These are phyloP conservation scores for Drosophila paramelanica DNA, from an alignment of 2,888 invertebrate genomes.

Conservation along the genomic window DNA sequence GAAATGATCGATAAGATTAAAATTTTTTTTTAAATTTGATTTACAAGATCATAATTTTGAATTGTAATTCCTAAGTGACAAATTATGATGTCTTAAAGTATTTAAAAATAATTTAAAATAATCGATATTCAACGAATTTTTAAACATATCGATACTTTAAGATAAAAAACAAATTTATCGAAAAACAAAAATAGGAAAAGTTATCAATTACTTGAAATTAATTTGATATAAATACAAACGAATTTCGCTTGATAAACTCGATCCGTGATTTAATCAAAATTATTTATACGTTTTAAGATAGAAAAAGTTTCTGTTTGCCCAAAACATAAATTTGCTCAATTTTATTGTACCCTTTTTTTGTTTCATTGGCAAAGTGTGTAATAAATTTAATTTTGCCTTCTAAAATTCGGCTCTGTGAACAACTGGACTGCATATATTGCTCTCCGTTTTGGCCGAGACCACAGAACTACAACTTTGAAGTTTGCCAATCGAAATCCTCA, in stretches of 20 bases:
- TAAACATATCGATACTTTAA: too few species aligned
- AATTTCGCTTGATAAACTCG: not conserved
- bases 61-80: too few species aligned
- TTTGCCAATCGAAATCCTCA: not conserved
- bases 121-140: too few species aligned
- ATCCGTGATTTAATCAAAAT: not conserved
- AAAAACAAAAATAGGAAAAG: not conserved
- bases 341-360: not conserved
- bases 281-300: not conserved
- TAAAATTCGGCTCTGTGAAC: not conserved
- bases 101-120: too few species aligned
- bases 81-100: too few species aligned
- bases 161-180: not conserved
- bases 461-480: not conserved
- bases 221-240: not conserved
- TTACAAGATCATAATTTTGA: too few species aligned
- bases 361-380: not conserved
- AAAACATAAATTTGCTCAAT: not conserved
- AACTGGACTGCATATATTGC: slow-evolving; percentile 11
- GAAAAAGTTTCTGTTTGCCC: not conserved
- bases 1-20: too few species aligned
- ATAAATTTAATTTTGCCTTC: not conserved
- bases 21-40: too few species aligned
- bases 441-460: slow-evolving; percentile 5
- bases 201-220: not conserved